Evolutionary conservation across 2,888 invertebrate genomes (phyloP).

Genomic region (Cerceris rybyensis): DNA sequence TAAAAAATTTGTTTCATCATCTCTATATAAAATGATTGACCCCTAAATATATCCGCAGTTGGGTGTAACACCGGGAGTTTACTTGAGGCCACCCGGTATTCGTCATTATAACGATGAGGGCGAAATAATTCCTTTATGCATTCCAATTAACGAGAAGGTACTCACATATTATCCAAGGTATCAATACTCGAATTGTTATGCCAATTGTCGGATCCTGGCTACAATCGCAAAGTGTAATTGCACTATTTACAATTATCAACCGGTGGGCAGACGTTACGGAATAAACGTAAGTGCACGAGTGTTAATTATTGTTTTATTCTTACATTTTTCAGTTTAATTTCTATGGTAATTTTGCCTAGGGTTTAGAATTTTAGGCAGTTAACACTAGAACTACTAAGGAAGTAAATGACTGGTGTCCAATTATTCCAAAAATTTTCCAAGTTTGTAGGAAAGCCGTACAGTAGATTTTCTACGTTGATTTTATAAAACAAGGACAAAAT

Average conservation of each 20-base stretch:
- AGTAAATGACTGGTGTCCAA: too few relatives aligned
- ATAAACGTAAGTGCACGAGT: constrained; percentile 32
- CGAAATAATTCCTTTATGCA: constrained; percentile 18
- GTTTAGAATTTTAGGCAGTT: too few relatives aligned
- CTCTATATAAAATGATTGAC: neutral
- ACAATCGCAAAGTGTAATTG: constrained; percentile 72
- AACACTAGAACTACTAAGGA: too few relatives aligned
- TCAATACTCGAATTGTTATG: constrained; percentile 74
- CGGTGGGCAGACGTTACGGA: constrained; percentile 55
- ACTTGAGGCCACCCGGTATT: constrained; percentile 11
- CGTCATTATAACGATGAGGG: constrained; percentile 7
- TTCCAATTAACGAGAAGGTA: constrained; percentile 49
- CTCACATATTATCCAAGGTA: constrained; percentile 73
- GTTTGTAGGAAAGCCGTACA: too few relatives aligned
- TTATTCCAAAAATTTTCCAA: too few relatives aligned
- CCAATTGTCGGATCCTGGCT: constrained; percentile 68
- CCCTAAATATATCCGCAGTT: constrained; percentile 31
- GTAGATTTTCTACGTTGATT: too few relatives aligned
- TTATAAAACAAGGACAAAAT: too few relatives aligned
- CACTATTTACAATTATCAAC: constrained; percentile 73
- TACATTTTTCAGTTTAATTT: too few relatives aligned
- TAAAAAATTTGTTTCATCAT: neutral
- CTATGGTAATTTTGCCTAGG: too few relatives aligned
- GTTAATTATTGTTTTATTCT: neutral
- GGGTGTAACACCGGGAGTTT: constrained; percentile 17